Base-by-base conservation (phyloP, 2,888 invertebrate species). In the Subacronicta megacephala region DNA sequence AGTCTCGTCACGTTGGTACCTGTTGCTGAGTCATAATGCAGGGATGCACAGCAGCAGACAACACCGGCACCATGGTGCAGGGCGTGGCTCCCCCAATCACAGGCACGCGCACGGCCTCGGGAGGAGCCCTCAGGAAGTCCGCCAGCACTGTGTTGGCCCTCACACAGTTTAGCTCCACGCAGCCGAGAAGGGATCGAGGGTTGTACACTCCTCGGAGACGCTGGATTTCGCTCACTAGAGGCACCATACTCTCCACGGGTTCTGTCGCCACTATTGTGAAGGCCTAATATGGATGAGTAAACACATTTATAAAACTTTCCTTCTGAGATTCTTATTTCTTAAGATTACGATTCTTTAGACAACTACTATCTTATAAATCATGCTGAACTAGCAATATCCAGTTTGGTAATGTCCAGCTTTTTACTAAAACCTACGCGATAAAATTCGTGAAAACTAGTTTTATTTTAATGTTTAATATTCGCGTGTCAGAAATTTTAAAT, bases 11-110 rank as follows among this genome's bases (percentile, higher is more conserved):
- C n/a, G n/a, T 13, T 41, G 35, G 16, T 52, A 90, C 93, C 88
- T 93, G 92, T 63, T 92, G 89, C 59, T 92, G 90, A 5, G 81
- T 83, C 85, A 93, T 95, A 7, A 88, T 85, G 50, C 95, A 93
- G 7, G 95, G 90, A 47, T 96, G 96, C 3, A 95, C 92, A 12
- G 95, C 93, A 45, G 96, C 95, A 0, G 96, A 96, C 31, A 97
- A 90, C 17, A 97, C 92, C 0, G 97, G 97, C 53, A 97, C 95
- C 90, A 97, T 96, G 12, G 97, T 97, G 18, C 92, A 87, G 0
- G 96, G 95, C n/a, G 96, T 95, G 77, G 96, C 96, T 2, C 97
- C 97, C 2, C 97, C 97, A 10, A 95, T 82, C 0, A 97, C 96
- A 0, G 97, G 96, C 36, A 96, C 95, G 44, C 94, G 92, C 4